Base-by-base conservation (phyloP, 2,113 vertebrate species). In the Anolis sagrei region DNA sequence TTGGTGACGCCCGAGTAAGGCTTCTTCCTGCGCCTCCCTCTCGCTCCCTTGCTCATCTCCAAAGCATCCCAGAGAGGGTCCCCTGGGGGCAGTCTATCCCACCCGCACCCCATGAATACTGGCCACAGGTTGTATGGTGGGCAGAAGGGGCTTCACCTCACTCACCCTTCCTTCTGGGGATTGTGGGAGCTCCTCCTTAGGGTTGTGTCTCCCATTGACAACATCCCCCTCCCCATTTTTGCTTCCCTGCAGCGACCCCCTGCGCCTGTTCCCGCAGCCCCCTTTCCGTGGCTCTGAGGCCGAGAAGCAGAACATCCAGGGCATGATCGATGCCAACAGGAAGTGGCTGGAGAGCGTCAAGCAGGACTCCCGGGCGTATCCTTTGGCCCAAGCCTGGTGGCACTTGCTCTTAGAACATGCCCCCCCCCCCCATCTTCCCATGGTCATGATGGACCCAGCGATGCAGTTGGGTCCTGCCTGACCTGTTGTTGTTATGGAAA, bases 351-450 rank as follows among this genome's bases (percentile, higher is more conserved):
- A 98, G 75, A 95, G 90, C 34, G 95, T 97, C 92, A 97, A 89
- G 92, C 97, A 96, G 79, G 96, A 98, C 92, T 92, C 93, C 77
- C 97, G 92, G 91, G 86, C 92, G 98, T 99, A 99, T 99, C 98
- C 97, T 99, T 97, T 7, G 85, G 29, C 7, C 18, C n/a, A 0
- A 11, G 16, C 23, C 10, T 27, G 64, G 25, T 68, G 8, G 48
- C n/a, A 16, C 32, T 29, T 76, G 51, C n/a, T n/a, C 29, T 77
- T 4, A 3, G 21, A 6, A 64, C 25, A 7, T 58, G n/a, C 49
- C 29, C 54, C 16, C 61, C 54, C 16, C 61, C 54, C 21, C 29
- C 1, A 21, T 49, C 32, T 77, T 54, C 16, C n/a, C 19, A 18
- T 6, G 48, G 49, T 73, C 10, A n/a, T n/a, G n/a, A n/a, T n/a